Base-by-base conservation (phyloP, 2,888 invertebrate species). In the Sarcophaga caerulescens region DNA sequence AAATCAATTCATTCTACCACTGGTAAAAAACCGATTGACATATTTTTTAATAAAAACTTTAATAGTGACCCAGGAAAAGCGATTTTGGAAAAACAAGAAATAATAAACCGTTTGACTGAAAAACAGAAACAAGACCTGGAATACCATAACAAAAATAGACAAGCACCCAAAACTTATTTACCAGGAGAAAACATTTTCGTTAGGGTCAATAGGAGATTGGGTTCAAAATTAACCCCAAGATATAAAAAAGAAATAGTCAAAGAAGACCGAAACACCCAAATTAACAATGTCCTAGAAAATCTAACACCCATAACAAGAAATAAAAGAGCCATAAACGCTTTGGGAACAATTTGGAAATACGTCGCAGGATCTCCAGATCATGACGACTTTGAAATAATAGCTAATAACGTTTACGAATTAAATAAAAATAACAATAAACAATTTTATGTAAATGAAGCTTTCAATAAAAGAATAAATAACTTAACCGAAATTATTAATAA, bases 181-280 rank as follows among this genome's bases (percentile, higher is more conserved):
- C 63, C 52, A 77, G 83, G 83, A 19, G 71, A 83, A 17, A 63
- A 63, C 11, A 79, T 84, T 25, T 84, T 65, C 17, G 76, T 84
- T n/a, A 80, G 47, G 57, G 62, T 85, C 19, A 84, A 77, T 11
- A 80, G 81, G 66, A 80, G 81, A 71, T 77, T 74, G 77, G 83
- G 85, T 65, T 80, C 74, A 66, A 85, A 87, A 78, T 59, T 80
- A 66, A 79, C 85, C 52, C 80, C 66, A 57, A 69, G 60, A 71
- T 78, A 71, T 45, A 77, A 70, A 62, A 45, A 76, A 66, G 80
- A 75, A 59, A 60, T 74, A 68, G 70, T 76, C 14, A 79, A 23
- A 23, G 23, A 79, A 62, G 23, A 81, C 12, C 66, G 52, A 65
- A 85, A 71, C 14, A n/a, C 23, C 52, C 77, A 23, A 17, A 68